A percentile compares a stretch with the other conserved stretches of the same genome.
Evolutionary conservation across 2,113 vertebrate species (phyloP).

Genomic region (Ariopsis seemanni): DNA sequence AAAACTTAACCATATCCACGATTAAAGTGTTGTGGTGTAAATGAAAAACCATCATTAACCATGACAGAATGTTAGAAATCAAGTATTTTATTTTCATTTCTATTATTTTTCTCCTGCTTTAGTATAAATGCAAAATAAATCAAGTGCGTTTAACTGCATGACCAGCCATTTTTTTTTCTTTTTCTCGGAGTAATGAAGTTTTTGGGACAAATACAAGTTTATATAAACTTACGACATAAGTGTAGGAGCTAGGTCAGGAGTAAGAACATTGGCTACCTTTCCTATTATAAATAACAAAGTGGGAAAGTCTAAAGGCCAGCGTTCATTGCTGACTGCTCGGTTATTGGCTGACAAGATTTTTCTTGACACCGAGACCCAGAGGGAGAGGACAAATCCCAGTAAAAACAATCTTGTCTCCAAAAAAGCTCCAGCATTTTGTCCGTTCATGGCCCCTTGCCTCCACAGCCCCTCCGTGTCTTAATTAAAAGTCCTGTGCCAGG

Average conservation of each 20-base stretch:
- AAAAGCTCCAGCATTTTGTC: slow-evolving; percentile 18
- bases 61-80: background rate
- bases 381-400: slow-evolving; percentile 34
- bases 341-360: slow-evolving; percentile 40
- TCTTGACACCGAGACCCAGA: slow-evolving; percentile 34
- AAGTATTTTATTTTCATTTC: background rate
- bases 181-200: background rate
- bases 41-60: background rate
- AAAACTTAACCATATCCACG: background rate
- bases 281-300: slow-evolving; percentile 35
- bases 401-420: slow-evolving; percentile 28
- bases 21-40: background rate
- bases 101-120: background rate
- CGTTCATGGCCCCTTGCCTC: slow-evolving; percentile 62
- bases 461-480: slow-evolving; percentile 76
- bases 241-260: background rate
- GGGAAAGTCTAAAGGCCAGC: background rate
- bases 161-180: background rate
- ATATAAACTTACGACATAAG: background rate
- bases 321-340: slow-evolving; percentile 17
- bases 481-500: slow-evolving; percentile 92
- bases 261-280: background rate
- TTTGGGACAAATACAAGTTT: background rate
- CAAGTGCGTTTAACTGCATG: background rate
- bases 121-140: background rate